Evolutionary conservation across 2,113 vertebrate genomes (phyloP).

Genomic region (Hystrix brachyura): DNA sequence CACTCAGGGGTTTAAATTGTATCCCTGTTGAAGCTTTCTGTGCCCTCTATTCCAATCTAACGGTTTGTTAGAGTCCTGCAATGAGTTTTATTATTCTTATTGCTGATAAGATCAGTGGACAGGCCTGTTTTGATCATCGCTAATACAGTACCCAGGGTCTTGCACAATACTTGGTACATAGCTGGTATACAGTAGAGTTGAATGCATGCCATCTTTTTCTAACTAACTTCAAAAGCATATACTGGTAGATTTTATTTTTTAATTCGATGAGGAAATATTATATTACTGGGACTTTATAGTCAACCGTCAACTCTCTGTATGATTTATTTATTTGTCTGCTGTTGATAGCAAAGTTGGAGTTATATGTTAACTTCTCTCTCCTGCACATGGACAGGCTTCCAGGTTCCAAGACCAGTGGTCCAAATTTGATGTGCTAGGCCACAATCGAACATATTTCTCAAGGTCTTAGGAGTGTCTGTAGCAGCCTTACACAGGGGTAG

Average conservation of each 20-base stretch:
- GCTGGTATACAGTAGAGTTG: neutral
- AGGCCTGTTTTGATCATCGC: neutral
- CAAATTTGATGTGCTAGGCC: neutral
- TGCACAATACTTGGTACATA: neutral
- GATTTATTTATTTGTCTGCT: neutral
- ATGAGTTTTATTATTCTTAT: neutral
- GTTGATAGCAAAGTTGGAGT: neutral
- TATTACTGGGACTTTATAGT: neutral
- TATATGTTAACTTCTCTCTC: neutral
- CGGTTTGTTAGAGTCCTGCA: neutral
- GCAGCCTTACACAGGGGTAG: accelerated
- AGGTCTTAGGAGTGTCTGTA: neutral
- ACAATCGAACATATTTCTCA: neutral
- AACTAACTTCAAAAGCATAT: neutral
- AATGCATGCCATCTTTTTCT: neutral
- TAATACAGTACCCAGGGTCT: neutral
- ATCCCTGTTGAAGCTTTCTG: neutral
- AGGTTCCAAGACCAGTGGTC: neutral
- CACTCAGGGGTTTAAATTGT: neutral
- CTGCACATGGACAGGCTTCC: accelerated
- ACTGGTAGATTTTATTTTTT: neutral
- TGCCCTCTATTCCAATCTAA: neutral
- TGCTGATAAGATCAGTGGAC: neutral
- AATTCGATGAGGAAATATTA: neutral
- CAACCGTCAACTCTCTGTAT: neutral